Conservation (phyloP, 92 coral and sea anemone species). For the Micromussa lordhowensis region DNA sequence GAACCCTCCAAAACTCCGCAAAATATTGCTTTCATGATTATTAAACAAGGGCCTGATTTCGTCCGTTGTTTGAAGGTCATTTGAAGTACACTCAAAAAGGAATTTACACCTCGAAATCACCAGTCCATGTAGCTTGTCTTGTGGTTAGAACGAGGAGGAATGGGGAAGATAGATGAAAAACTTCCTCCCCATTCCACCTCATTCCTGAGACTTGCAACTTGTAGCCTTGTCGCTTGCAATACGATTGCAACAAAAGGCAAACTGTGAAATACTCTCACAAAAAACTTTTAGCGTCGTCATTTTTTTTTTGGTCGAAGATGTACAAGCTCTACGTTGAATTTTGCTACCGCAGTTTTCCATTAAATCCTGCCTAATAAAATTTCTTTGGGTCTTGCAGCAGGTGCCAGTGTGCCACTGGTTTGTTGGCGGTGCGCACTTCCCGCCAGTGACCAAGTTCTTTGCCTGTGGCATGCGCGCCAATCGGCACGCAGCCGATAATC, state of each 20-base stretch:
- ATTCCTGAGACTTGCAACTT: no score
- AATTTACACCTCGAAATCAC: neutral
- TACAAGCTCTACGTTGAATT: neutral
- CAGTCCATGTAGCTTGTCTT: neutral
- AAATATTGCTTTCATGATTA: no score
- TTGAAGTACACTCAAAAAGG: neutral
- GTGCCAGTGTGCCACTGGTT: constrained; percentile 93
- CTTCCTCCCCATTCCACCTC: neutral
- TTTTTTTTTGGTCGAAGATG: no score
- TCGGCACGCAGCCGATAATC: constrained; percentile 86
- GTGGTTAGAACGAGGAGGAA: neutral
- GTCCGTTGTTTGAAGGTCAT: neutral
- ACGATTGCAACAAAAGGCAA: no score
- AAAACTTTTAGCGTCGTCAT: no score
- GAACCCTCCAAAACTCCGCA: no score
- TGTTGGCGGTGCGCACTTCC: constrained; percentile 78
- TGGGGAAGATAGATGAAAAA: neutral
- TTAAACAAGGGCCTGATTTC: neutral
- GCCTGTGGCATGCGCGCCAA: constrained; percentile 82
- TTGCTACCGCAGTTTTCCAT: neutral
- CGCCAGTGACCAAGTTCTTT: constrained; percentile 85
- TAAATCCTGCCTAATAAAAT: constrained; percentile 58
- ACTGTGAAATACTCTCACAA: no score
- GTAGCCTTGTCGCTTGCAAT: no score
- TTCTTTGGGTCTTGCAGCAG: constrained; percentile 83